phyloP scores from a whole-genome alignment of 2,797 vertebrate species.

The Leontopithecus rosalia region DNA sequence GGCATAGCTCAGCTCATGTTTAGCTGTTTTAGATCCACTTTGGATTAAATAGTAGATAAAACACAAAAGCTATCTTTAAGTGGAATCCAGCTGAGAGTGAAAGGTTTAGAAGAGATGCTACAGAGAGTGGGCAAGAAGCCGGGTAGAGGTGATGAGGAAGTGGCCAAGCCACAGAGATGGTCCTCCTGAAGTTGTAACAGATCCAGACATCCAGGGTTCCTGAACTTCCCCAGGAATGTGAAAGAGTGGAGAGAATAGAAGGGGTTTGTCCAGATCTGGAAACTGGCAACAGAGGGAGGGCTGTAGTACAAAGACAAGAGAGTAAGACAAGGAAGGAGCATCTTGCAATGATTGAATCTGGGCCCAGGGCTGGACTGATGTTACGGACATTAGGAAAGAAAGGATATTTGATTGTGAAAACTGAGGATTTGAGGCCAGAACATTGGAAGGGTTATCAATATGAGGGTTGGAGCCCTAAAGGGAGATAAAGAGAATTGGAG shows the following conservation, averaged over 20 bases:
- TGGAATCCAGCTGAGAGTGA: background rate
- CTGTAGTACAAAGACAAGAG: background rate
- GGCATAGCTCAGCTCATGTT: background rate
- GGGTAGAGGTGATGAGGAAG: background rate
- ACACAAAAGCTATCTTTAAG: background rate
- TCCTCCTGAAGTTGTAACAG: background rate
- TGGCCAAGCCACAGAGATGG: background rate
- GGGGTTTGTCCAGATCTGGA: background rate
- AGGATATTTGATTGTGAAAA: background rate
- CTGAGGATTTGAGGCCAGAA: background rate
- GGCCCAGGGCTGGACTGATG: background rate
- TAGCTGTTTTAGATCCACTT: background rate
- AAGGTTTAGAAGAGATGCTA: background rate
- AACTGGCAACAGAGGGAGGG: background rate
- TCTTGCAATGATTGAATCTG: background rate
- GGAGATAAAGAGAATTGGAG: background rate
- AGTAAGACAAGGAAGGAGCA: background rate
- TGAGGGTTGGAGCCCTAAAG: background rate
- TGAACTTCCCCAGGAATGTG: background rate
- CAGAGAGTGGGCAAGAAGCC: background rate
- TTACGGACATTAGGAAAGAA: background rate
- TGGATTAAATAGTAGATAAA: background rate
- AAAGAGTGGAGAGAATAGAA: background rate
- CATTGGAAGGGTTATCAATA: background rate
- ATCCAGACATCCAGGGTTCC: background rate